Evolutionary conservation across 1,140 invertebrate genomes (phyloP).

Genomic region (Marisa cornuarietis): DNA sequence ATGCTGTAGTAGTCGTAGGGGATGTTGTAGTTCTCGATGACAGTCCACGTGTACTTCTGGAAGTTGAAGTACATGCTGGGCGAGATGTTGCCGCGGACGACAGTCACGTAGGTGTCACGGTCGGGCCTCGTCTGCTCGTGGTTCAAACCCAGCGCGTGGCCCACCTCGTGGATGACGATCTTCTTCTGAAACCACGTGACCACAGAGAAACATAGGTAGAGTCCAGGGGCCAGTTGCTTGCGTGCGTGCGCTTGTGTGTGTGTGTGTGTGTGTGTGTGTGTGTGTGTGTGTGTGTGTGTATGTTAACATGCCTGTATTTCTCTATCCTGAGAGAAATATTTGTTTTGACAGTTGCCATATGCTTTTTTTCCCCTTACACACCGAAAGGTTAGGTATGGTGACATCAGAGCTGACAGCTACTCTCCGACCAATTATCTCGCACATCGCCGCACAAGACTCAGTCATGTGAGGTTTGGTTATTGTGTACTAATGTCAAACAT

Average conservation of each 20-base stretch:
- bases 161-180: conserved; percentile 49
- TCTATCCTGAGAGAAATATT: not conserved
- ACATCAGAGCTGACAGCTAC: too few relatives aligned
- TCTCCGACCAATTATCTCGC: too few relatives aligned
- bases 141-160: conserved; percentile 72
- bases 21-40: conserved; percentile 91
- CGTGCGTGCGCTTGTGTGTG: too few relatives aligned
- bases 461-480: too few relatives aligned
- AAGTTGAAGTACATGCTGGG: conserved; percentile 86
- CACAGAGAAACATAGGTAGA: too few relatives aligned
- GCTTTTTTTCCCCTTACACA: too few relatives aligned
- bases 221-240: too few relatives aligned
- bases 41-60: conserved; percentile 91
- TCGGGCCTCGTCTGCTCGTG: conserved; percentile 66
- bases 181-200: conserved; percentile 35
- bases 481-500: too few relatives aligned
- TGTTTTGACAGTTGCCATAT: too few relatives aligned
- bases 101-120: conserved; percentile 59
- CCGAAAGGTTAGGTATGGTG: too few relatives aligned
- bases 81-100: conserved; percentile 54
- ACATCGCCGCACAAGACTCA: too few relatives aligned
- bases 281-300: conserved; percentile 9
- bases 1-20: conserved; percentile 90
- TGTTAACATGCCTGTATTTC: too few relatives aligned
- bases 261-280: conserved; percentile 13